Base-by-base conservation (phyloP, 2,888 invertebrate species). In the Agrotis puta region DNA sequence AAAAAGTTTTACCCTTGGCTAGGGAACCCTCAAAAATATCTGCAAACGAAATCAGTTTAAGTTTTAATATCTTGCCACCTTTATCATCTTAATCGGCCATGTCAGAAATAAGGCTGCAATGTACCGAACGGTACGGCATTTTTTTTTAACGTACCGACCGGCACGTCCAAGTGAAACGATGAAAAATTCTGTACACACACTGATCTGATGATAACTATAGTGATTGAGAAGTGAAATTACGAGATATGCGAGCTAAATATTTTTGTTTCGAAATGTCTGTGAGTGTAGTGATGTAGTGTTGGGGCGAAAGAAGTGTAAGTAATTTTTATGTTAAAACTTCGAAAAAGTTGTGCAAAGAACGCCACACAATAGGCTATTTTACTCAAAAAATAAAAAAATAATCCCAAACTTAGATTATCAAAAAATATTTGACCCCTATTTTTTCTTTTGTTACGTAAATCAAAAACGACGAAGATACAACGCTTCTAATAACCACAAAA, bases 1-100 rank as follows among this genome's bases (percentile, higher is more conserved):
- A n/a, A n/a, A n/a, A n/a, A n/a, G n/a, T n/a, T n/a, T n/a, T n/a
- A n/a, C n/a, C 27, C 5, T 27, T 27, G 27, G 0, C 0, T 27
- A 39, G 11, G 11, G 39, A 39, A 39, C 39, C 39, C 39, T 39
- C 9, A 39, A 13, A 56, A 68, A 66, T 65, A 78, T 69, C 74
- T 48, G 62, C n/a, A 45, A 69, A 67, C 43, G 59, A 58, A 73
- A 77, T 83, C 76, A 61, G 65, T 74, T 4, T 22, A 33, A 74
- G 56, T 73, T 77, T 64, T 58, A 72, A 74, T 66, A 83, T 77
- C 62, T 78, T 66, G 75, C 73, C 69, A 86, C 75, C 73, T 91
- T 89, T 89, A 92, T 92, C 91, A 89, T 85, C 74, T 83, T 86
- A 85, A 90, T 90, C 88, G 86, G 69, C 74, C 75, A 81, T 88